phyloP scores from a whole-genome alignment of 1,140 invertebrate genomes.

The Cyphomyrmex costatus region DNA sequence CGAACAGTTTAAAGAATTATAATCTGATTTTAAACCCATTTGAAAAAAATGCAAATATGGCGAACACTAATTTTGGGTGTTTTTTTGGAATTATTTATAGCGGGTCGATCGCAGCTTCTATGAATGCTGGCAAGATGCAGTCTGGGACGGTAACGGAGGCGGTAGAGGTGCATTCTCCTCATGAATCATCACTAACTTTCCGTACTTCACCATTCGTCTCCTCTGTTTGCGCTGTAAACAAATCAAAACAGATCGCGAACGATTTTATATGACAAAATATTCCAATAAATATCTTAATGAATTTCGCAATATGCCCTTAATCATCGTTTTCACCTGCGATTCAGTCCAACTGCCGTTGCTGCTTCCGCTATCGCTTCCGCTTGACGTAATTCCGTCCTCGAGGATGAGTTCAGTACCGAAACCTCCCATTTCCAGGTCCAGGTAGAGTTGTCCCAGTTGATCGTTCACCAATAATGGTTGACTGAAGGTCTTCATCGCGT shows the following conservation, averaged over 20 bases:
- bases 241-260: neutral
- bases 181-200: conserved; percentile 83
- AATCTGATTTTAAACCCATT: neutral
- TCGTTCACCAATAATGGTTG: conserved; percentile 91
- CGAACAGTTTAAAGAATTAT: neutral
- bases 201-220: conserved; percentile 78
- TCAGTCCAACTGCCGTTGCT: conserved; percentile 85
- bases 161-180: conserved; percentile 84
- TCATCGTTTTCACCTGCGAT: conserved; percentile 70
- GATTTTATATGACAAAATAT: neutral
- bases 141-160: conserved; percentile 68
- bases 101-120: conserved; percentile 43
- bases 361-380: conserved; percentile 88
- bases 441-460: conserved; percentile 91
- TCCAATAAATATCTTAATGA: neutral
- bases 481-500: conserved; percentile 88
- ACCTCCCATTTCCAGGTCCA: conserved; percentile 90
- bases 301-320: neutral
- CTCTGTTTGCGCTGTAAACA: conserved; percentile 77
- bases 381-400: conserved; percentile 89
- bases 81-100: neutral
- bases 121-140: conserved; percentile 57
- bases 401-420: conserved; percentile 87
- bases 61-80: neutral
- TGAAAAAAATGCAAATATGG: neutral